These are phyloP conservation scores for Phataginus tricuspis DNA, from an alignment of 2,797 vertebrate species.

Conservation along the genomic window DNA sequence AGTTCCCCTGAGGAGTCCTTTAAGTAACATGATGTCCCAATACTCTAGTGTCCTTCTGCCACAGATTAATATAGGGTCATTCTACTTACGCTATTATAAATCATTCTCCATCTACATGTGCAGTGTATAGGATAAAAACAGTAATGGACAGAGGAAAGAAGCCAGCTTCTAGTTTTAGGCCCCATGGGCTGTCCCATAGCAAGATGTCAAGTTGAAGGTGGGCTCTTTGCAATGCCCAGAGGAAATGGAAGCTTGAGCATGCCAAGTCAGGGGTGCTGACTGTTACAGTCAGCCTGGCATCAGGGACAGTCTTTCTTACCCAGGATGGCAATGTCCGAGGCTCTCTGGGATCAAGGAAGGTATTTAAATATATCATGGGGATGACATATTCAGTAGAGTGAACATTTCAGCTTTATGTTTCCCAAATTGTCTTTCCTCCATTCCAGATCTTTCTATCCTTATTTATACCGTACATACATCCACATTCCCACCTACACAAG, in stretches of 20 bases:
- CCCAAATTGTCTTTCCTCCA: background rate
- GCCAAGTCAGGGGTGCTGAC: background rate
- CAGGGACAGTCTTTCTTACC: background rate
- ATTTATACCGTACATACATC: background rate
- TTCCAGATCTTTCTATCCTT: conserved; percentile 35
- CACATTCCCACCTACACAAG: background rate
- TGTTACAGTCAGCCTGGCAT: no score
- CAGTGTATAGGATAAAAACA: background rate
- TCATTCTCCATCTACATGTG: no score
- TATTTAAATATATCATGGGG: background rate
- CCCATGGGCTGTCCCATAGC: background rate
- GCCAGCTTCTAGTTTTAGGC: background rate
- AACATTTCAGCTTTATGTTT: background rate
- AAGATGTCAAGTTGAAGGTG: background rate
- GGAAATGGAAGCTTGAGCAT: background rate
- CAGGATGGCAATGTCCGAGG: background rate
- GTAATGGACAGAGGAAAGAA: background rate
- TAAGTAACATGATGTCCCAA: background rate
- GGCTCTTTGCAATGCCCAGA: no score
- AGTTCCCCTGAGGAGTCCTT: background rate
- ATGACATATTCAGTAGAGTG: background rate
- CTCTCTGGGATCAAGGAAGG: background rate
- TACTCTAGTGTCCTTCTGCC: background rate
- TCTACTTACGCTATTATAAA: background rate
- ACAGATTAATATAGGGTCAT: background rate